Evolutionary conservation across 2,113 vertebrate genomes (phyloP).

Genomic region (Hippocampus mohnikei): DNA sequence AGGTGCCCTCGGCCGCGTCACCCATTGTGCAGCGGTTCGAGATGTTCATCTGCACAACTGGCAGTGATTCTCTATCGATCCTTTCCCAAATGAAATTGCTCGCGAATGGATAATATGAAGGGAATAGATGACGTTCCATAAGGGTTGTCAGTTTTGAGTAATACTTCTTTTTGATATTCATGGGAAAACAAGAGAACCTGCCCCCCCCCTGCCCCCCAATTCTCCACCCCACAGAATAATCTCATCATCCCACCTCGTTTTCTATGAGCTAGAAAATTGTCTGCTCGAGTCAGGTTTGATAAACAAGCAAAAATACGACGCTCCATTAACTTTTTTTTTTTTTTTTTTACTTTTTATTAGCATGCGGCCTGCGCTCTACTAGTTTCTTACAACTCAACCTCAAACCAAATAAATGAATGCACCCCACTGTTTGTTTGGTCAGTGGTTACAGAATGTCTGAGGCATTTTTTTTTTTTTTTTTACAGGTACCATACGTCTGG

Average conservation of each 20-base stretch:
- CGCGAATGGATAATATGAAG: too few species aligned
- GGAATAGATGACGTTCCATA: not conserved
- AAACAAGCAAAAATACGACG: not conserved
- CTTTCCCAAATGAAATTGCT: too few species aligned
- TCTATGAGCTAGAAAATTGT: not conserved
- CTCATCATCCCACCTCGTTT: not conserved
- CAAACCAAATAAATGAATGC: slow-evolving; percentile 6
- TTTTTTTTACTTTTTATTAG: not conserved
- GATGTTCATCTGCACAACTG: too few species aligned
- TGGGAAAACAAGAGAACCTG: not conserved
- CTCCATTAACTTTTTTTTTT: not conserved
- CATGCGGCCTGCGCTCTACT: not conserved
- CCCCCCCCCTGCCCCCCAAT: too few species aligned
- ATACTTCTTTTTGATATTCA: not conserved
- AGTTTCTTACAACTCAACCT: not conserved
- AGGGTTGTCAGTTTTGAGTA: not conserved
- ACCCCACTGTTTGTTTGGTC: slow-evolving; percentile 1
- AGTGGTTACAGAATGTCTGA: not conserved
- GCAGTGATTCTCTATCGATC: too few species aligned
- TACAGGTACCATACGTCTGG: not conserved
- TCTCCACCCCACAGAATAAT: not conserved
- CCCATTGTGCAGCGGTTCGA: too few species aligned
- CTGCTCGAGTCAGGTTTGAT: not conserved
- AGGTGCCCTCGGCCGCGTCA: too few species aligned
- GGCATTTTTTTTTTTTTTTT: not conserved